Evolutionary conservation across 2,888 invertebrate genomes (phyloP).

Genomic region (Drosophila greeni): DNA sequence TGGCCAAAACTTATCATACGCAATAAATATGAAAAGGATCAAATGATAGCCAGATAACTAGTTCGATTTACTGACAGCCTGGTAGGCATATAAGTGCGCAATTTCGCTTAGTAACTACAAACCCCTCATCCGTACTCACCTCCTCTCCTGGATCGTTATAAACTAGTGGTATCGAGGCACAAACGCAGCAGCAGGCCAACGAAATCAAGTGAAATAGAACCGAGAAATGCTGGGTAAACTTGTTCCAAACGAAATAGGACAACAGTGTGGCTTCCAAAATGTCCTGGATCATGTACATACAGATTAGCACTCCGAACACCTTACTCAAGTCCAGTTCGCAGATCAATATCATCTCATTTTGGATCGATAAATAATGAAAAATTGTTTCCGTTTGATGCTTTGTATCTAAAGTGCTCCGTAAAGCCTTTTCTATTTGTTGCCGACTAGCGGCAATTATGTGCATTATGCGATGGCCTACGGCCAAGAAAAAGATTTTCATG

Average conservation of each 20-base stretch:
- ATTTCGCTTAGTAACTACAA: background rate
- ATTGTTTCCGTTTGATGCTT: background rate
- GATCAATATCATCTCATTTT: background rate
- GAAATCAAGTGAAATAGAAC: rapidly evolving
- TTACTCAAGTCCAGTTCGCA: background rate
- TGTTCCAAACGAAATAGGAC: background rate
- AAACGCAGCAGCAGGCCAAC: background rate
- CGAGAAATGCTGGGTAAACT: rapidly evolving
- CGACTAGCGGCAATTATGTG: background rate
- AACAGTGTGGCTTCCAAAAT: background rate
- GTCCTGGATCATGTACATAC: background rate
- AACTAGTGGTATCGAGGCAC: background rate
- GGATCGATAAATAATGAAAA: background rate
- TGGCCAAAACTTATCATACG: background rate
- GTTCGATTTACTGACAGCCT: background rate
- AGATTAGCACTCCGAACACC: background rate
- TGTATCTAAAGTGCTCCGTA: no score
- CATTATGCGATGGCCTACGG: background rate
- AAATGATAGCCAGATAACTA: background rate
- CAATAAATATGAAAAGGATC: background rate
- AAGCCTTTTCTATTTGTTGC: background rate
- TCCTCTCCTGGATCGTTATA: background rate
- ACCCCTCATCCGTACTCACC: background rate
- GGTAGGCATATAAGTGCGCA: background rate
- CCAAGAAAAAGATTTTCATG: background rate